These are phyloP conservation scores for Seriola quinqueradiata DNA, from an alignment of 2,113 vertebrate species.

Conservation along the genomic window DNA sequence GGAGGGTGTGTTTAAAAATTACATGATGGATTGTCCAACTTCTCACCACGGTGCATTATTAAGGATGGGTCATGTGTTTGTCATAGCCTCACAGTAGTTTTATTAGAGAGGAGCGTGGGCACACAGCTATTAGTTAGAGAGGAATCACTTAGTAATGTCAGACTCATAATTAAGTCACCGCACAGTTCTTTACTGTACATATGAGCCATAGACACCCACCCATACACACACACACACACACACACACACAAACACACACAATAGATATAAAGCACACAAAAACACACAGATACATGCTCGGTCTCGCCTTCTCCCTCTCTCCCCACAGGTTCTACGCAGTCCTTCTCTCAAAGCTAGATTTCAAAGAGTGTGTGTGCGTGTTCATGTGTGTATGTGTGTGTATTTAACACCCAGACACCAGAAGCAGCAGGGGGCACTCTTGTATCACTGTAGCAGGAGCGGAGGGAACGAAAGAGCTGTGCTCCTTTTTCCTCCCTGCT, in stretches of 20 bases:
- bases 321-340: conserved; percentile 19
- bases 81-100: conserved; percentile 58
- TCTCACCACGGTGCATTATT: conserved; percentile 46
- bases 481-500: conserved; percentile 49
- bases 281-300: conserved; percentile 38
- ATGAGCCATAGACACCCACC: background rate
- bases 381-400: background rate
- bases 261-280: conserved; percentile 15
- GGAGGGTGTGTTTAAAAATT: conserved; percentile 55
- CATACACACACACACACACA: conserved; percentile 20
- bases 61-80: conserved; percentile 70
- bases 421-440: conserved; percentile 93
- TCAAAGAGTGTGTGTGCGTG: conserved; percentile 49
- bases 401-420: conserved; percentile 52
- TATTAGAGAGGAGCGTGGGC: conserved; percentile 58
- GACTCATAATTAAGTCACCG: conserved; percentile 72
- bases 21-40: conserved; percentile 65
- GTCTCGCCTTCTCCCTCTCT: conserved; percentile 36
- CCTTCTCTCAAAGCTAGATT: conserved; percentile 38
- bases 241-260: conserved; percentile 30
- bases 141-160: conserved; percentile 69
- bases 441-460: conserved; percentile 84
- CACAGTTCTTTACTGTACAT: conserved; percentile 44
- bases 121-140: conserved; percentile 69
- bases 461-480: conserved; percentile 39